phyloP scores from a whole-genome alignment of 2,797 vertebrate species.

The Enteromius paludinosus region DNA sequence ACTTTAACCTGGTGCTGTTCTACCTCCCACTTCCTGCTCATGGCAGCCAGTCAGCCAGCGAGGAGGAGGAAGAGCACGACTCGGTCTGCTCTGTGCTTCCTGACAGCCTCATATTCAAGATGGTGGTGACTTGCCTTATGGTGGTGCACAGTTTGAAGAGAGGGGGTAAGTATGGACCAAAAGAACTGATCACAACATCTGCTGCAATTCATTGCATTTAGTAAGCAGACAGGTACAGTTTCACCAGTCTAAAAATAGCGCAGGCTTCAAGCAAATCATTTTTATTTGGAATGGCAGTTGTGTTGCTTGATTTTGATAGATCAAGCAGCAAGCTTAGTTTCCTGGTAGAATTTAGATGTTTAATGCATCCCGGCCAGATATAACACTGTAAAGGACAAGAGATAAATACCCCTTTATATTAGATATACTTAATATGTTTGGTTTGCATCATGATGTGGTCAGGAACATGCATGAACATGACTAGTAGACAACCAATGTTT shows the following conservation, averaged over 20 bases:
- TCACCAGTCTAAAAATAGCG: slow-evolving; percentile 9
- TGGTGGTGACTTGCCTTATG: slow-evolving; percentile 96
- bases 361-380: background rate
- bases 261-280: background rate
- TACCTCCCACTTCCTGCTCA: slow-evolving; percentile 86
- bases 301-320: background rate
- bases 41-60: slow-evolving; percentile 76
- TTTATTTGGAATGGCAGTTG: background rate
- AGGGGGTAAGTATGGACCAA: slow-evolving; percentile 80
- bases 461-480: background rate
- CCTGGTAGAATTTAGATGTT: background rate
- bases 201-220: background rate
- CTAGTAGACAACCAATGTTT: background rate
- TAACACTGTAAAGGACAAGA: background rate
- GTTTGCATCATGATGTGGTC: background rate
- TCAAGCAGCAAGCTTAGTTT: background rate
- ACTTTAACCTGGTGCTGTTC: slow-evolving; percentile 97
- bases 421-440: background rate
- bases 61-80: slow-evolving; percentile 92
- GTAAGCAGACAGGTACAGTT: background rate
- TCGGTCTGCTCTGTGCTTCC: slow-evolving; percentile 86
- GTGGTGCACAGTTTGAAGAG: slow-evolving; percentile 95
- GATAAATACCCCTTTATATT: background rate
- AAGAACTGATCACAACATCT: background rate
- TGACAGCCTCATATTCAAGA: slow-evolving; percentile 92